phyloP scores from a whole-genome alignment of 2,113 vertebrate species.

The Phyllopteryx taeniolatus region DNA sequence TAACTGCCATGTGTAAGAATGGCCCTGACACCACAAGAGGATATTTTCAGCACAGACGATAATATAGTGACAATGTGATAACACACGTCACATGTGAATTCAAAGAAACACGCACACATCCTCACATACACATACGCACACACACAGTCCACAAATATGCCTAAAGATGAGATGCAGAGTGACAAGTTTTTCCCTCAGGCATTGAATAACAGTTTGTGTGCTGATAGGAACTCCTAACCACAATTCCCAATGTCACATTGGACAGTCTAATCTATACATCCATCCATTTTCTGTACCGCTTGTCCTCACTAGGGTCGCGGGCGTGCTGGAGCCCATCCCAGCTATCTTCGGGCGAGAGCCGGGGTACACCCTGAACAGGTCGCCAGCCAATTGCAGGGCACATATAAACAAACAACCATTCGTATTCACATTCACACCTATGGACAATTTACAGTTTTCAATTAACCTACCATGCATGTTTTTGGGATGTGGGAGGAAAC shows the following conservation, averaged over 20 bases:
- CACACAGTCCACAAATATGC: not conserved
- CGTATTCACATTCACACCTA: no score
- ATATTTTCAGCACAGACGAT: slow-evolving; percentile 35
- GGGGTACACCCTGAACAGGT: no score
- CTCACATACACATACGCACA: slow-evolving; percentile 3
- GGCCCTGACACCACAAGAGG: slow-evolving; percentile 6
- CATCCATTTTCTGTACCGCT: no score
- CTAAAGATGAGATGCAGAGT: slow-evolving; percentile 46
- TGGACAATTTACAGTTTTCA: no score
- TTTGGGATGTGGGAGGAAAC: no score
- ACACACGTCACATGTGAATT: slow-evolving; percentile 21
- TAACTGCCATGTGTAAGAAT: not conserved
- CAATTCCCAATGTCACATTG: slow-evolving; percentile 6
- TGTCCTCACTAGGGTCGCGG: no score
- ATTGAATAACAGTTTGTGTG: slow-evolving; percentile 23
- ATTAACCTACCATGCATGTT: no score
- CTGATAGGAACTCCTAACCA: slow-evolving; percentile 34
- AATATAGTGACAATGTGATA: slow-evolving; percentile 23
- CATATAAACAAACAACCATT: no score
- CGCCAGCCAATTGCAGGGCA: no score
- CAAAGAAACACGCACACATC: slow-evolving; percentile 4
- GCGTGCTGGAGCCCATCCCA: no score
- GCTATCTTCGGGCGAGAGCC: no score
- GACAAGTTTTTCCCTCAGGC: slow-evolving; percentile 53
- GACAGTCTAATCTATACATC: not conserved